These are phyloP conservation scores for Iselma pallidipennis DNA, from an alignment of 2,888 invertebrate species.

Conservation along the genomic window DNA sequence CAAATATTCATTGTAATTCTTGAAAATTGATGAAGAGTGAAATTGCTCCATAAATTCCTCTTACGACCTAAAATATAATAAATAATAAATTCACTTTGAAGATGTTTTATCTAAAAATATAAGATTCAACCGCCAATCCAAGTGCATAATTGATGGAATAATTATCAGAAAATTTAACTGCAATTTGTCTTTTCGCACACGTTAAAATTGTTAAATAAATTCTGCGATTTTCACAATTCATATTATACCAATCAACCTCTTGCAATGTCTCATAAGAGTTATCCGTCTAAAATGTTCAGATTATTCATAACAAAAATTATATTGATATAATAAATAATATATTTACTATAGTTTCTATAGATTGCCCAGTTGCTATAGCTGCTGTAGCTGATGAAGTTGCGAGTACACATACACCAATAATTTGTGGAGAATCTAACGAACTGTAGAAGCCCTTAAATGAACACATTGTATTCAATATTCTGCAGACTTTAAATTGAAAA, in stretches of 20 bases:
- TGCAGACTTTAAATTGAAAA: no score
- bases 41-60: neutral
- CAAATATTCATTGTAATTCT: no score
- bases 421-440: no score
- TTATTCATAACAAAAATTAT: no score
- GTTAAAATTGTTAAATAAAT: neutral
- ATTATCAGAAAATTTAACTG: neutral
- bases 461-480: no score
- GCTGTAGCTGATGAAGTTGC: no score
- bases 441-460: no score
- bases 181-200: neutral
- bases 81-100: neutral
- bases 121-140: neutral
- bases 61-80: neutral
- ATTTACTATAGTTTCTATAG: no score
- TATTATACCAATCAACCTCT: neutral
- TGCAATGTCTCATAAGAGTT: neutral
- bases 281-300: no score
- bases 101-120: neutral
- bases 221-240: neutral
- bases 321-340: no score
- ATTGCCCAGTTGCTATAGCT: no score
- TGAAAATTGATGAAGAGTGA: neutral
- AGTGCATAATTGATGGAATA: neutral
- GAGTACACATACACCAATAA: no score